phyloP scores from a whole-genome alignment of 1,140 invertebrate species.

The Platyscapa corneri region DNA sequence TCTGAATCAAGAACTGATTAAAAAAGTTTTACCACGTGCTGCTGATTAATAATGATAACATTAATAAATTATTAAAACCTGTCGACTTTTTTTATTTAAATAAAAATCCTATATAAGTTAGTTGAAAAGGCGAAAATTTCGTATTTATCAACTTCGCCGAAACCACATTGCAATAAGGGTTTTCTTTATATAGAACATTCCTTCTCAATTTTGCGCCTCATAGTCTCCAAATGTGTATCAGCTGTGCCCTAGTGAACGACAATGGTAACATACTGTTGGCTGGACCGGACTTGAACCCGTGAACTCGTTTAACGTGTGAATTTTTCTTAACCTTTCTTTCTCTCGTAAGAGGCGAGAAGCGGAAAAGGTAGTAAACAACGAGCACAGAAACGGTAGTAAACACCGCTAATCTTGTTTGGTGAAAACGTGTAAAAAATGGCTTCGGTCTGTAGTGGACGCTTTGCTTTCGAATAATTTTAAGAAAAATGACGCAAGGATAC shows the following conservation, averaged over 20 bases:
- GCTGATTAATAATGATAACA: too few species aligned
- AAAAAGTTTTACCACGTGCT: too few species aligned
- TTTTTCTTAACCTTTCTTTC: not conserved
- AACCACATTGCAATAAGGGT: too few species aligned
- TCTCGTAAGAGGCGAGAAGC: not conserved
- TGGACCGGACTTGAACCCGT: slow-evolving; percentile 23
- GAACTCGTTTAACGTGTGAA: slow-evolving; percentile 27
- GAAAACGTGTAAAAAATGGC: slow-evolving; percentile 23
- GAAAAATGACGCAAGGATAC: too few species aligned
- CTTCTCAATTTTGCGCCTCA: slow-evolving; percentile 5
- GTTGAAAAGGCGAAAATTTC: too few species aligned
- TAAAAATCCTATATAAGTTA: too few species aligned
- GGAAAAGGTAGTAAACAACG: not conserved
- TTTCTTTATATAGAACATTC: not conserved
- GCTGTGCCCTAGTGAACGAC: not conserved
- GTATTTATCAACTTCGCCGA: too few species aligned
- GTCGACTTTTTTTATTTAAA: too few species aligned
- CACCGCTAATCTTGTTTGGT: slow-evolving; percentile 29
- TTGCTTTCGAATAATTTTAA: too few species aligned
- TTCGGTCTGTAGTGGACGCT: too few species aligned
- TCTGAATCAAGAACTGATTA: too few species aligned
- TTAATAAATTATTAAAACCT: too few species aligned
- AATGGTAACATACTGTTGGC: not conserved
- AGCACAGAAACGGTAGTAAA: slow-evolving; percentile 8
- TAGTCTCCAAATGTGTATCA: slow-evolving; percentile 32